phyloP scores from a whole-genome alignment of 2,113 vertebrate species.

The Zosterops lateralis region DNA sequence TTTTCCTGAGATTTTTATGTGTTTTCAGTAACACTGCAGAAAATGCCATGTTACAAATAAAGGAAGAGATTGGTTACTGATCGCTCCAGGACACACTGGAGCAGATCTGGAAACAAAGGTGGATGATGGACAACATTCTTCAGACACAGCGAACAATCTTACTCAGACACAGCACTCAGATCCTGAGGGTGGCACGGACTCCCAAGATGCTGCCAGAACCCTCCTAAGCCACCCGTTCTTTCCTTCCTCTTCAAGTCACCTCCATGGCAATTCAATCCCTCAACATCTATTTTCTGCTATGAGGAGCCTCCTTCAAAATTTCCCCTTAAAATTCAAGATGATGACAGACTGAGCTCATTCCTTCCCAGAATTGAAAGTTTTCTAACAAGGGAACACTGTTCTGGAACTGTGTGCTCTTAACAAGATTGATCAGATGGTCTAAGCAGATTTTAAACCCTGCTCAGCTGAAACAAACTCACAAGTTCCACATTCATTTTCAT shows the following conservation, averaged over 20 bases:
- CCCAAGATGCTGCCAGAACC: not conserved
- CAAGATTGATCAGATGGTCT: conserved; percentile 48
- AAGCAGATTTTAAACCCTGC: conserved; percentile 50
- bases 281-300: not conserved
- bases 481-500: conserved; percentile 49
- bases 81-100: not conserved
- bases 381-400: conserved; percentile 20
- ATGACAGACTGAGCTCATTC: not conserved
- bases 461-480: conserved; percentile 47
- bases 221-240: not conserved
- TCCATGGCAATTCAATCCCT: not conserved
- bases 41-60: rapidly evolving
- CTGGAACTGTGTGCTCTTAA: conserved; percentile 50
- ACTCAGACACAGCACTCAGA: not conserved
- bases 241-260: not conserved
- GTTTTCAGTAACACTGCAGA: not conserved
- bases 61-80: not conserved
- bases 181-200: not conserved
- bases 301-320: not conserved
- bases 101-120: not conserved
- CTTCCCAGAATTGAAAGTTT: not conserved
- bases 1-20: not conserved
- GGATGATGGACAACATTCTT: not conserved
- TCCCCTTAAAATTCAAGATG: not conserved
- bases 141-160: not conserved